Evolutionary conservation across 1,140 invertebrate genomes (phyloP).

Genomic region (Diorhabda carinulata): DNA sequence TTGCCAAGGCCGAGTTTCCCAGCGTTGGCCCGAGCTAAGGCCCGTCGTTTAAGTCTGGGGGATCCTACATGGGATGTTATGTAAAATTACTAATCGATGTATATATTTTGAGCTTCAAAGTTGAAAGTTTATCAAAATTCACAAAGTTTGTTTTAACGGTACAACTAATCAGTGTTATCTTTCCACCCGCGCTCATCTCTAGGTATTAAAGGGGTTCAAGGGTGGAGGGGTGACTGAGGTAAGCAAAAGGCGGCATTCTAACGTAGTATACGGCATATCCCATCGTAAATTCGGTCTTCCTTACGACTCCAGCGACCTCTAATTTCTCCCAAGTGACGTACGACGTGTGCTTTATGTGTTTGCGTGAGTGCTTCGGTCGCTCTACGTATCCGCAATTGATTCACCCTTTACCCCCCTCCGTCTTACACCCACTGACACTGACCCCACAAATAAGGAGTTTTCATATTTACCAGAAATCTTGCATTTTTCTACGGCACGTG

Average conservation of each 20-base stretch:
- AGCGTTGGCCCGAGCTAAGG: too few species aligned
- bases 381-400: conserved; percentile 41
- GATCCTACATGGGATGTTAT: too few species aligned
- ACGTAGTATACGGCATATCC: conserved; percentile 33
- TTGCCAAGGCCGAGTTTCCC: too few species aligned
- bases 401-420: conserved; percentile 20
- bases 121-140: too few species aligned
- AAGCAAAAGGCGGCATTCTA: conserved; percentile 33
- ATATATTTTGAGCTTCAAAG: too few species aligned
- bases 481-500: not conserved
- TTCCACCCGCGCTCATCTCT: not conserved
- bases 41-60: too few species aligned
- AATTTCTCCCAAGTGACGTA: conserved; percentile 44
- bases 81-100: too few species aligned
- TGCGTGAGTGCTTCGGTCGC: conserved; percentile 39
- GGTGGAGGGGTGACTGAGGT: conserved; percentile 21
- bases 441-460: not conserved
- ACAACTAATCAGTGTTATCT: too few species aligned
- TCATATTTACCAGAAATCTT: not conserved
- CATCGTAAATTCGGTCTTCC: conserved; percentile 43
- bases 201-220: not conserved
- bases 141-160: too few species aligned
- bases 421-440: conserved; percentile 9
- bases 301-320: conserved; percentile 42
- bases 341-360: conserved; percentile 43